Base-by-base conservation (phyloP, 2,113 vertebrate species). In the Ptyas mucosa region DNA sequence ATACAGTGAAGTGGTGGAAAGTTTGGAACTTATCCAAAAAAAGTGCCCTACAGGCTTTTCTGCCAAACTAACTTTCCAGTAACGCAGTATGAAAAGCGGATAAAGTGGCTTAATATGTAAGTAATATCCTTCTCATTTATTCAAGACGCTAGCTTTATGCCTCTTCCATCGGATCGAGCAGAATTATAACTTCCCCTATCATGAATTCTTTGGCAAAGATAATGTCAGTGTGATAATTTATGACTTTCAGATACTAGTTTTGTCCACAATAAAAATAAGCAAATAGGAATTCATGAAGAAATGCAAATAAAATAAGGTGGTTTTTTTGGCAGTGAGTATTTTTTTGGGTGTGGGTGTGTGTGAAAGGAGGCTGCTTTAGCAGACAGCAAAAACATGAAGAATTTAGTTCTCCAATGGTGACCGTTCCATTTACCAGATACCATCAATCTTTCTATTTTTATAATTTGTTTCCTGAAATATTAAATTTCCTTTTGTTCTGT, bases 11-110 rank as follows among this genome's bases (percentile, higher is more conserved):
- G 43, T 64, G 95, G 91, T 64, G 51, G 3, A 92, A n/a, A 94
- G 90, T 95, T 94, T 95, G 61, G 58, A 53, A 93, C 8, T 93
- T 93, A 96, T 43, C 49, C 94, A 95, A 95, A 96, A 51, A 51
- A 96, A 95, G 96, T 89, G 26, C 81, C 88, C 89, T 93, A 24
- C 11, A 89, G 14, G 24, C 1, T 94, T 94, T 96, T 97, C 85
- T 93, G 61, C 20, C 43, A 58, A 61, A 87, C 85, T 87, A 52
- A 92, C 0, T 90, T 14, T 51, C 89, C 8, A 86, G 5, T 2
- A 58, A 1, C 0, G 24, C 3, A 20, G 92, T 49, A 69, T 89
- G 64, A 61, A 92, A 90, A 51, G 24, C 18, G 90, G 49, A 64
- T 93, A 26, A 88, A 58, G 91, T 69, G 85, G 52, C 20, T 43